phyloP scores from a whole-genome alignment of 1,140 invertebrate species.

The Drosophila chauvacae region DNA sequence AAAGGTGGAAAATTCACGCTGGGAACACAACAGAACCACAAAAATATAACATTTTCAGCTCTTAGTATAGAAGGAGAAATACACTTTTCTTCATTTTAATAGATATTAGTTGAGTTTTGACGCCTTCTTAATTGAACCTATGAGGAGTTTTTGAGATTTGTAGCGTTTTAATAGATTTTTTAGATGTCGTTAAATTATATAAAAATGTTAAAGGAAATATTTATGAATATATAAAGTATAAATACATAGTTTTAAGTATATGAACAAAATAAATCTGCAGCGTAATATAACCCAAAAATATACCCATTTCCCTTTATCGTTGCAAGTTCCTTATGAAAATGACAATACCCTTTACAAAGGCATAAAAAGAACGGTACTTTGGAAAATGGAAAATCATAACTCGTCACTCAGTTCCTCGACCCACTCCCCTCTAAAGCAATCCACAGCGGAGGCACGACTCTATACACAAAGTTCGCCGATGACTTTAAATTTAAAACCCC shows the following conservation, averaged over 20 bases:
- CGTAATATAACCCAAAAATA: neutral
- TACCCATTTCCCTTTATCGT: neutral
- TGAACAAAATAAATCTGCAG: too few species aligned
- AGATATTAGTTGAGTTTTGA: neutral
- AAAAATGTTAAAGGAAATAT: too few species aligned
- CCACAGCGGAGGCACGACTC: slow-evolving; percentile 52
- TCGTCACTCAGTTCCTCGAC: slow-evolving; percentile 47
- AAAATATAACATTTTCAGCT: neutral
- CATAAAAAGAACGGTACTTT: slow-evolving; percentile 37
- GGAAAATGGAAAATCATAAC: slow-evolving; percentile 74
- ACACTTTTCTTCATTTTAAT: slow-evolving; percentile 3
- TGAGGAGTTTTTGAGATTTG: neutral
- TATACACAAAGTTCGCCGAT: slow-evolving; percentile 53
- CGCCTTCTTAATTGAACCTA: neutral
- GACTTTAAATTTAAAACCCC: slow-evolving; percentile 66
- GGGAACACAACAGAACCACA: slow-evolving; percentile 28
- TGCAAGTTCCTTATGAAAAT: too few species aligned
- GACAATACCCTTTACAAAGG: neutral
- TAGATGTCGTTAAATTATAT: neutral
- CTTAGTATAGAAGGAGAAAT: neutral
- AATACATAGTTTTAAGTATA: neutral
- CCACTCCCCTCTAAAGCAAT: slow-evolving; percentile 7
- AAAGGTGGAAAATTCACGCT: slow-evolving; percentile 79
- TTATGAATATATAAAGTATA: too few species aligned
- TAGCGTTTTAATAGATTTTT: neutral